Base-by-base conservation (phyloP, 2,797 vertebrate genomes). In the Enteromius argenteus region DNA sequence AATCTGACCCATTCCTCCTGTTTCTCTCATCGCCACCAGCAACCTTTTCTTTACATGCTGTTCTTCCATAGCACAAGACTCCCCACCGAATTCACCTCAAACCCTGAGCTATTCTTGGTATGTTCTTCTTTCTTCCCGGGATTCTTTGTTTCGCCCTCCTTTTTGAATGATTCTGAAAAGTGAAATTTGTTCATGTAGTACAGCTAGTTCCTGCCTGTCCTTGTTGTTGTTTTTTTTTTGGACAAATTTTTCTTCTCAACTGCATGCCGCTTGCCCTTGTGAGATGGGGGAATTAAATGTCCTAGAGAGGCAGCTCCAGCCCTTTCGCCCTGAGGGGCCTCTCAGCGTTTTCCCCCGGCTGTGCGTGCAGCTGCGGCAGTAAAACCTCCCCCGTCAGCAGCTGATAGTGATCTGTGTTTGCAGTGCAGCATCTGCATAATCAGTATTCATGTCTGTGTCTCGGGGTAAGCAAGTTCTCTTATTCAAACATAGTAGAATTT, bases 391-490 rank as follows among this genome's bases (percentile, higher is more conserved):
- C 10, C 35, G 58, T 87, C 77, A 86, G 80, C 85, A 86, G 68
- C 60, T 86, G 88, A 86, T 87, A 83, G 66, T 19, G 60, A 85
- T 89, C 85, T 78, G 62, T 83, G 86, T 86, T 85, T 86, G 80
- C 77, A 62, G 58, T 86, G 85, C 72, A 37, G 72, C 83, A 85
- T 87, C 80, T 68, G 79, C 72, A 81, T 78, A 64, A 79, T 39
- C 78, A 66, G 67, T 75, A 84, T 84, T 39, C 62, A 37, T 81
- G 87, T 73, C 77, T 74, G 75, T 49, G 35, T 67, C 42, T 78
- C 30, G 14, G 42, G 14, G 80, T 86, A 80, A 32, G 84, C 84
- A 76, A 77, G 72, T 87, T 86, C 60, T 51, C 76, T 83, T 83
- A 77, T 73, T 86, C 75, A 68, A 67, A 44, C 76, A 84, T 71